These are phyloP conservation scores for Platalea minor DNA, from an alignment of 2,797 vertebrate genomes.

Conservation along the genomic window DNA sequence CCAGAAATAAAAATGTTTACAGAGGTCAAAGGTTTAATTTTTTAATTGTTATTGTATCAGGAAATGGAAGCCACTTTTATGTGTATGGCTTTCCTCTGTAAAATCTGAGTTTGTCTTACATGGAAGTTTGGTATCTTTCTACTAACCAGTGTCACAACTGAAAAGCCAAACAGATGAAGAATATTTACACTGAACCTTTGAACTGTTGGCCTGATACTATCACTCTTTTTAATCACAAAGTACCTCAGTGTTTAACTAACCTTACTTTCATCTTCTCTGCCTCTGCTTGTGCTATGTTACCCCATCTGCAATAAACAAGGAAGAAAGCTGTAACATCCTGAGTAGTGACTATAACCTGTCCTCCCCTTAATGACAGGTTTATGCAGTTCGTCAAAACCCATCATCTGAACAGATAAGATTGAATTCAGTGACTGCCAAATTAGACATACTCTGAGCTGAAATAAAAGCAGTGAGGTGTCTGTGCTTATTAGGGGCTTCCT, in stretches of 20 bases:
- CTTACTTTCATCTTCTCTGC: constrained; percentile 49
- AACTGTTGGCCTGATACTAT: background rate
- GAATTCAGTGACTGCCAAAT: constrained; percentile 45
- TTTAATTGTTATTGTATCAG: background rate
- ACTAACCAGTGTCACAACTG: background rate
- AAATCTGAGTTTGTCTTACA: background rate
- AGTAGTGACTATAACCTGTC: constrained; percentile 42
- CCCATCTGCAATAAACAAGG: constrained; percentile 6
- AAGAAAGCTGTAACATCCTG: constrained; percentile 5
- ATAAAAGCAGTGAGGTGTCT: constrained; percentile 55
- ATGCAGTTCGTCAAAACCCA: constrained; percentile 51
- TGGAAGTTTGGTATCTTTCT: background rate
- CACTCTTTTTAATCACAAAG: constrained; percentile 26
- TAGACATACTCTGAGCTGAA: constrained; percentile 23
- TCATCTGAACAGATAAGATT: constrained; percentile 52
- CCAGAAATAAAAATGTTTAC: constrained; percentile 8
- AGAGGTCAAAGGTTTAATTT: background rate
- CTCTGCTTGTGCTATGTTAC: background rate
- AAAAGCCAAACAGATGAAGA: background rate
- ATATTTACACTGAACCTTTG: constrained; percentile 23
- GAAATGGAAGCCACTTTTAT: background rate
- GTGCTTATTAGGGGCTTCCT: constrained; percentile 54
- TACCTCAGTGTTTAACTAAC: constrained; percentile 27
- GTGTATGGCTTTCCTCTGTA: background rate
- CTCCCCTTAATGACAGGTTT: constrained; percentile 60